Evolutionary conservation across 2,113 vertebrate genomes (phyloP), one percentile per base, ranked within the genome.

Genomic region (Rostratula benghalensis): DNA sequence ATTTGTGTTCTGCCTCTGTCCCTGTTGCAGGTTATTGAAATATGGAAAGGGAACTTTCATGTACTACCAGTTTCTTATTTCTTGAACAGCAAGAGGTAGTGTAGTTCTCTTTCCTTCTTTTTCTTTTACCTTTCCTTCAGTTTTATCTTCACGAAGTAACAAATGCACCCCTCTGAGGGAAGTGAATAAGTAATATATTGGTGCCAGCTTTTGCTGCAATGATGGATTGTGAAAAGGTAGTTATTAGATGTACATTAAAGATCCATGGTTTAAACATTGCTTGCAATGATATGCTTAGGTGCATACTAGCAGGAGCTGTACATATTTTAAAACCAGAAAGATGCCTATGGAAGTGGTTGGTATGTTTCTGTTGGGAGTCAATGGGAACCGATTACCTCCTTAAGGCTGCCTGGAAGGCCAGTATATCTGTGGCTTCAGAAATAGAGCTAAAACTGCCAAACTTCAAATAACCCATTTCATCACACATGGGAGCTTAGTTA

Each of bases 261-360:
- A 18, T 73, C 45, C 9, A 0, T 88, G 50, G 19, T 82, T 64
- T 90, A 87, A 89, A 59, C 15, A 20, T 21, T 56, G 18, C 53
- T 57, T 84, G 23, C 81, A 54, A 67, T 10, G 11, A 8, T n/a
- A 17, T 50, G 27, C 35, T 57, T 54, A 59, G 17, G 27, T 60
- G 11, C 27, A 3, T 22, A 11, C 7, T 46, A 28, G 37, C 31
- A 39, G 56, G 33, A 74, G 15, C 53, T 71, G 31, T 60, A 27
- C 27, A 7, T 69, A 37, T 51, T 70, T 51, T 63, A 82, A 78
- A 81, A 87, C 5, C 15, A 46, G 51, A 54, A 65, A 28, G 70
- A 35, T 0, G 4, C 16, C 57, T 27, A 2, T 3, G 30, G 20
- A 37, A 16, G 39, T 48, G 12, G 7, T 75, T 7, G 8, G 2